Conservation (phyloP, 1,140 invertebrate genomes). For the Zaprionus inermis region DNA sequence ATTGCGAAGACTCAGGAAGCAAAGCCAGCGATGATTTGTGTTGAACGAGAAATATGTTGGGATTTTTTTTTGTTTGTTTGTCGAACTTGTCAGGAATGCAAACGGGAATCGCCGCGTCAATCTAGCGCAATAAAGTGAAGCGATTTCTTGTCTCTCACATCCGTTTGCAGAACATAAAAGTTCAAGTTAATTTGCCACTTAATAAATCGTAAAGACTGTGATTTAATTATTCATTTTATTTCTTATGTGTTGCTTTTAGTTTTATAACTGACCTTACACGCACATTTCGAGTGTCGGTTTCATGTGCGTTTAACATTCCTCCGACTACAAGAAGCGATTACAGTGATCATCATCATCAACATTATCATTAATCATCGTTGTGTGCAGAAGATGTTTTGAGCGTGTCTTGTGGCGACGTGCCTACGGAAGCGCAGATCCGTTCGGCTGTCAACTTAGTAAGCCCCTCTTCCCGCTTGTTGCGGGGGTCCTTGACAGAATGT, state of each 20-base stretch:
- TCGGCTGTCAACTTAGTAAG: slow-evolving; percentile 11
- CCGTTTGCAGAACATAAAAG: background rate
- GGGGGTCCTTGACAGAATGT: slow-evolving; percentile 30
- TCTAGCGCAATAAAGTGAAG: background rate
- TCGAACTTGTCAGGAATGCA: background rate
- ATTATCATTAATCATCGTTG: slow-evolving; percentile 41
- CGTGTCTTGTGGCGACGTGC: slow-evolving; percentile 21
- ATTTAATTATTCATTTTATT: slow-evolving; percentile 5
- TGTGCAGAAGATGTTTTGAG: background rate
- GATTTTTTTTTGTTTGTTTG: background rate
- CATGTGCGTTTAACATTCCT: slow-evolving; percentile 19
- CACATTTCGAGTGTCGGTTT: slow-evolving; percentile 33
- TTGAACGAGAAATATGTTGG: slow-evolving; percentile 7
- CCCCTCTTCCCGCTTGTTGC: background rate
- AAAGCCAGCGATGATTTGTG: background rate
- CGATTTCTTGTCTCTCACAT: background rate
- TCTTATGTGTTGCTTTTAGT: background rate
- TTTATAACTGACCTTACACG: slow-evolving; percentile 37
- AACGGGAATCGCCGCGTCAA: background rate
- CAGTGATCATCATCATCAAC: background rate
- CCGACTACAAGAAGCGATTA: slow-evolving; percentile 17
- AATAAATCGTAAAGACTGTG: background rate
- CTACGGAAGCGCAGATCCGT: slow-evolving; percentile 45
- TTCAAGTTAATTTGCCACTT: background rate
- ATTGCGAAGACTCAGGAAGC: slow-evolving; percentile 11